Evolutionary conservation across 2,797 vertebrate genomes (phyloP).

Genomic region (Phrynocephalus guinanensis): DNA sequence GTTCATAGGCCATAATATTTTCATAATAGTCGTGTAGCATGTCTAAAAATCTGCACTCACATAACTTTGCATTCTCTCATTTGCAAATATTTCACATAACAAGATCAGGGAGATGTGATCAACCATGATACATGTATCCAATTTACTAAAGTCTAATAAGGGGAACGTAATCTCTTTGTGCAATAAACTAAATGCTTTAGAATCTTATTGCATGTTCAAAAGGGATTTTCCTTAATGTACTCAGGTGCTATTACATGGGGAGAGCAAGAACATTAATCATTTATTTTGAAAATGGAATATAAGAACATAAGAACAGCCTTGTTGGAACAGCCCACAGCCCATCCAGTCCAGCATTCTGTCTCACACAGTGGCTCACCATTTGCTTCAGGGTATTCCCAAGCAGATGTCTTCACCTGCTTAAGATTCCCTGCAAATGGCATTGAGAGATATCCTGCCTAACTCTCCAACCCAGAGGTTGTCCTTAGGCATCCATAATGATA

Average conservation of each 20-base stretch:
- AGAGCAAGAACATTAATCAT: neutral
- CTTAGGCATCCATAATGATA: too few species aligned
- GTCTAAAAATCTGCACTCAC: neutral
- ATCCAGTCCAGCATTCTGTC: too few species aligned
- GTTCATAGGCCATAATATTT: conserved; percentile 20
- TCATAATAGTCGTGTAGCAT: conserved; percentile 10
- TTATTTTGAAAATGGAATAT: neutral
- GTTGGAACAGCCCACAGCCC: too few species aligned
- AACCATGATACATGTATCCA: neutral
- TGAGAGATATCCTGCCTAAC: too few species aligned
- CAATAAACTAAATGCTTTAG: neutral
- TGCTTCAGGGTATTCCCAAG: too few species aligned
- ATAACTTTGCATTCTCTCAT: neutral
- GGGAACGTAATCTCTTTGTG: neutral
- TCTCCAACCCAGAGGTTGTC: too few species aligned
- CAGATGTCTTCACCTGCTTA: too few species aligned
- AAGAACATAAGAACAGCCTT: too few species aligned
- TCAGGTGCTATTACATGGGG: neutral
- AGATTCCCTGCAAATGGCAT: too few species aligned
- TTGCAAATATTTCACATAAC: neutral
- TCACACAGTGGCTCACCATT: too few species aligned
- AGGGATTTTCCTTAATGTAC: neutral
- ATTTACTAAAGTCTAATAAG: neutral
- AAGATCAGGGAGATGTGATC: neutral
- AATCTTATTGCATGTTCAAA: neutral